Conservation (phyloP, 2,888 invertebrate genomes). For the Corbicula japonica region DNA sequence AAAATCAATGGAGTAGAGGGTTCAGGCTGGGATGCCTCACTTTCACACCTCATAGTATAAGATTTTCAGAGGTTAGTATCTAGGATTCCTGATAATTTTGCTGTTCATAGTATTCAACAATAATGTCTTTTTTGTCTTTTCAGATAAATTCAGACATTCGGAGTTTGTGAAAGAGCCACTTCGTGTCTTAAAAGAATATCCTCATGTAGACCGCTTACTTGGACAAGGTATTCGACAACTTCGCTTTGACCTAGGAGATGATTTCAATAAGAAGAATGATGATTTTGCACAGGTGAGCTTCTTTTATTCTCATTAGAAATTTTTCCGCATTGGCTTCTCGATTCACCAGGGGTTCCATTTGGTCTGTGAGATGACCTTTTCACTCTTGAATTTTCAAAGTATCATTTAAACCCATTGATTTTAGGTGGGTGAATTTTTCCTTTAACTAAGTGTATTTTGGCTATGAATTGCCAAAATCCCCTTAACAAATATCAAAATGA, state of each 20-base stretch:
- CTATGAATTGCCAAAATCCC: background rate
- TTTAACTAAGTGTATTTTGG: background rate
- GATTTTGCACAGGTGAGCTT: conserved; percentile 21
- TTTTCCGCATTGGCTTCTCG: no score
- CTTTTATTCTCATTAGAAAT: no score
- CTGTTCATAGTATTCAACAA: background rate
- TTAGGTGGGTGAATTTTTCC: background rate
- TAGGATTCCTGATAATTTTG: background rate
- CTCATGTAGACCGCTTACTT: conserved; percentile 12
- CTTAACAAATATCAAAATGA: background rate
- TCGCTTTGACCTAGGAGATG: conserved; percentile 13
- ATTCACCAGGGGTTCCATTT: no score
- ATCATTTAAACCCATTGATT: background rate
- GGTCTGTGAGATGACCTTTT: no score
- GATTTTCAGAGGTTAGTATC: background rate
- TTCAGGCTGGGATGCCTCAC: background rate
- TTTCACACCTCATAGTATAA: background rate
- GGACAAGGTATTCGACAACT: conserved; percentile 13
- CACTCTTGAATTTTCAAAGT: no score
- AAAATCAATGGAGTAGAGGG: background rate
- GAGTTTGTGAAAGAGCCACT: conserved; percentile 29
- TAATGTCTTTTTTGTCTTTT: background rate
- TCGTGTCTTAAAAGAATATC: conserved; percentile 24
- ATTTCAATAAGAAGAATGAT: conserved; percentile 16
- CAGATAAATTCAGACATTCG: conserved; percentile 22